Evolutionary conservation across 2,797 vertebrate genomes (phyloP), one percentile per base, ranked within the genome.

Genomic region (Gymnothorax reevesii): DNA sequence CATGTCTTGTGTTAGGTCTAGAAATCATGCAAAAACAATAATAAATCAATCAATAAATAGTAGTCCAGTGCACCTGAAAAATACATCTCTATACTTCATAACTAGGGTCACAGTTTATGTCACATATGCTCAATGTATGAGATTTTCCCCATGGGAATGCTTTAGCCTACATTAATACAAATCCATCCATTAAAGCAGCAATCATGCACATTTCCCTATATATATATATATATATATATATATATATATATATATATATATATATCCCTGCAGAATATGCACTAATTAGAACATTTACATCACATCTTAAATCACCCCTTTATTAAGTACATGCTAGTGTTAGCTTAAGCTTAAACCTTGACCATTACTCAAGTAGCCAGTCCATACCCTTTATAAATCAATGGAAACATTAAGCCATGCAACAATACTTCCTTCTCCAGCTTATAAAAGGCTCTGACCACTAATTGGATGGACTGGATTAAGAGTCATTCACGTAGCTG

Each of bases 401-500:
- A 55, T 49, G 49, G 82, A 73, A 86, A 49, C 52, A 82, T 80
- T 27, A 71, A 75, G 69, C 54, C 66, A 57, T 66, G 79, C 22
- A 64, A 22, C 77, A 12, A 64, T 60, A 69, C 64, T 60, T 57
- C 52, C 60, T 59, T 57, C 15, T 33, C 85, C 85, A 64, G 73
- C 49, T 33, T 15, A 25, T 60, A 57, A 82, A 85, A 55, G 75
- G 62, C 83, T 52, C 69, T 8, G 57, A 42, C 54, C 17, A 17
- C 27, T 83, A 83, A 64, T 55, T 69, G 60, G 59, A 64, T 52
- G 55, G 71, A 83, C 59, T 83, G 79, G 85, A 86, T 86, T 82
- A 86, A 17, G 10, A 75, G 82, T 42, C 73, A 57, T 71, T 64
- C 52, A 49, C 22, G 57, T 62, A 13, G 27, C 22, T 83, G 27